phyloP scores from a whole-genome alignment of 1,140 invertebrate genomes.

The Helicorthomorpha holstii region DNA sequence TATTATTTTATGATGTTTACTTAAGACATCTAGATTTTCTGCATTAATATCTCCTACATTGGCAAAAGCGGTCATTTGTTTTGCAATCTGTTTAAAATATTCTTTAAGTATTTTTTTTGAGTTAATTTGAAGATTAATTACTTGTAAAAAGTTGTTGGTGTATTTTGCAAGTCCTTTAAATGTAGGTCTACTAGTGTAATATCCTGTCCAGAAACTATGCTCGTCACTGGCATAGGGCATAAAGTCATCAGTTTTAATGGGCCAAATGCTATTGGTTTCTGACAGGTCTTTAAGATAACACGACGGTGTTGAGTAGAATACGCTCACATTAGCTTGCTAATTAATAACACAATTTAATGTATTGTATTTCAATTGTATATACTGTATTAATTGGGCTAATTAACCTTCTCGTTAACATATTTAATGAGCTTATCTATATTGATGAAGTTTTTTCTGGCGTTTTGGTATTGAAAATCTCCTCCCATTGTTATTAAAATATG shows the following conservation, averaged over 20 bases:
- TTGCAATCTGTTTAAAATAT: neutral
- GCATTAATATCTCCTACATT: neutral
- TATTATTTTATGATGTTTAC: neutral
- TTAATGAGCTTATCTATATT: slow-evolving; percentile 80
- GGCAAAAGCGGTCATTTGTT: neutral
- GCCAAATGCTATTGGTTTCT: slow-evolving; percentile 41
- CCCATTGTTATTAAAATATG: slow-evolving; percentile 85
- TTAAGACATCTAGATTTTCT: neutral
- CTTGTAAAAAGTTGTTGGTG: slow-evolving; percentile 61
- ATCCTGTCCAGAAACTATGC: slow-evolving; percentile 40
- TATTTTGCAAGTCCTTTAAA: slow-evolving; percentile 60
- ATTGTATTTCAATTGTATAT: neutral
- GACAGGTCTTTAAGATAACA: slow-evolving; percentile 78
- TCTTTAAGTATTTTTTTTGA: neutral
- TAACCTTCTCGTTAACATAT: slow-evolving; percentile 22
- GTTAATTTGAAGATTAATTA: too few relatives aligned
- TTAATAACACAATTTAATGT: neutral
- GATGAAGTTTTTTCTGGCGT: slow-evolving; percentile 62
- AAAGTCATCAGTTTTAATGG: slow-evolving; percentile 55
- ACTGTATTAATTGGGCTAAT: neutral
- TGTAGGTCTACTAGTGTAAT: slow-evolving; percentile 47
- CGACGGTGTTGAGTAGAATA: slow-evolving; percentile 85
- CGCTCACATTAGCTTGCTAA: slow-evolving; percentile 40
- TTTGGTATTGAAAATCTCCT: slow-evolving; percentile 76
- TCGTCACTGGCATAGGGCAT: slow-evolving; percentile 35